Evolutionary conservation across 2,888 invertebrate genomes (phyloP).

Genomic region (Andrena haemorrhoa): DNA sequence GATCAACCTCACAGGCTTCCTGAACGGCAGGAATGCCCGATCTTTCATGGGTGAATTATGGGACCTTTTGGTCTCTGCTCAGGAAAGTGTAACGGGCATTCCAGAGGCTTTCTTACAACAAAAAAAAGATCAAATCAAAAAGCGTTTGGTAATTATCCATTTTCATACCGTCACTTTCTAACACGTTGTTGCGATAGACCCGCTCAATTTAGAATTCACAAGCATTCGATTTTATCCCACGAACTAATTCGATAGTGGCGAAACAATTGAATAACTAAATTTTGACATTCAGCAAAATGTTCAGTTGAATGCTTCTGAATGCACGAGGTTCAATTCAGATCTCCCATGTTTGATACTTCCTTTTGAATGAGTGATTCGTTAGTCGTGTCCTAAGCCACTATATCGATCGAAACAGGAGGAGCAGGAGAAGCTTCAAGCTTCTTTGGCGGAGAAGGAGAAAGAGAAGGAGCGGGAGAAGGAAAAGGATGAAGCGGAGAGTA

Average conservation of each 20-base stretch:
- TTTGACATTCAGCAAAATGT: slow-evolving; percentile 61
- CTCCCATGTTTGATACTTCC: slow-evolving; percentile 24
- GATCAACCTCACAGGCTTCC: slow-evolving; percentile 99
- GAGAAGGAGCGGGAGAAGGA: slow-evolving; percentile 85
- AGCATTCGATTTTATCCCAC: slow-evolving; percentile 5
- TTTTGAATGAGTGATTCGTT: slow-evolving; percentile 27
- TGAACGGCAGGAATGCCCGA: slow-evolving; percentile 98
- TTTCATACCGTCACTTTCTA: slow-evolving; percentile 8
- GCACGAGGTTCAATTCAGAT: slow-evolving; percentile 40
- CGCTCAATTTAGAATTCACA: neutral
- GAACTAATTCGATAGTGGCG: slow-evolving; percentile 42
- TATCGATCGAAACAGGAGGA: slow-evolving; percentile 87
- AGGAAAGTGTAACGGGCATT: slow-evolving; percentile 97
- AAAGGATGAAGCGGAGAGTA: slow-evolving; percentile 80
- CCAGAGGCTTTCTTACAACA: slow-evolving; percentile 97
- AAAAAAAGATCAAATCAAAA: slow-evolving; percentile 98
- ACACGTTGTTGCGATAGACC: neutral
- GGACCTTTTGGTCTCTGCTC: slow-evolving; percentile 97
- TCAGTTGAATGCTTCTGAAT: slow-evolving; percentile 43
- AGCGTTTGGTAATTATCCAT: slow-evolving; percentile 89
- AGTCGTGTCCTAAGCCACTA: slow-evolving; percentile 43
- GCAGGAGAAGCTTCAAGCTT: slow-evolving; percentile 90
- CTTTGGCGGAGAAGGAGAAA: slow-evolving; percentile 86
- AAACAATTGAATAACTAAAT: slow-evolving; percentile 65
- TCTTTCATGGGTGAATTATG: slow-evolving; percentile 99